phyloP scores from a whole-genome alignment of 92 coral and sea anemone genomes.

The Ricordea florida region DNA sequence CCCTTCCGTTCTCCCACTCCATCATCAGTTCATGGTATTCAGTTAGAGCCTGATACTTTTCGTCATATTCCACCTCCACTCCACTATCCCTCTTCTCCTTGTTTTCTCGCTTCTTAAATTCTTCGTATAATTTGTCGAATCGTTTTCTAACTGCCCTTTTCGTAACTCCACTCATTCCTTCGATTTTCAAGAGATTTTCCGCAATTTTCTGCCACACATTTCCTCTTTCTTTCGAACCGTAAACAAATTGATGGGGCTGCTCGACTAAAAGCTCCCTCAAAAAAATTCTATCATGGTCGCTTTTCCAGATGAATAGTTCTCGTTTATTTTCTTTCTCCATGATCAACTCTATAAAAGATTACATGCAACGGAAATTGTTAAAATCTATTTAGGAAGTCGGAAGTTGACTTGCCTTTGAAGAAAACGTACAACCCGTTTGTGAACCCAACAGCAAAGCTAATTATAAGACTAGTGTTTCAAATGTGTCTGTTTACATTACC shows the following conservation, averaged over 20 bases:
- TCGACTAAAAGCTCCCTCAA: no score
- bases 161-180: conserved; percentile 23
- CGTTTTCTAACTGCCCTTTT: conserved; percentile 33
- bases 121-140: conserved; percentile 29
- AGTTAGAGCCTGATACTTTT: conserved; percentile 31
- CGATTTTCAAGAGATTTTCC: conserved; percentile 3
- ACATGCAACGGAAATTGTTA: no score
- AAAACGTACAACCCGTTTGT: no score
- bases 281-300: no score
- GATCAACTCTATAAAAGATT: no score
- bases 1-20: neutral
- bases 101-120: conserved; percentile 23
- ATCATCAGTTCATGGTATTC: conserved; percentile 26
- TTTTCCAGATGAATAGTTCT: no score
- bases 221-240: conserved; percentile 32
- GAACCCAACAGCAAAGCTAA: no score
- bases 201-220: conserved; percentile 7
- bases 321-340: no score
- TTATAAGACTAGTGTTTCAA: no score
- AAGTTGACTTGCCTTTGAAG: no score
- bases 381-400: no score
- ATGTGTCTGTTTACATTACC: no score
- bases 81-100: conserved; percentile 49
- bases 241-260: conserved; percentile 23
- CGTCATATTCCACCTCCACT: conserved; percentile 43